phyloP scores from a whole-genome alignment of 2,797 vertebrate species.

The Manis crassicaudata region DNA sequence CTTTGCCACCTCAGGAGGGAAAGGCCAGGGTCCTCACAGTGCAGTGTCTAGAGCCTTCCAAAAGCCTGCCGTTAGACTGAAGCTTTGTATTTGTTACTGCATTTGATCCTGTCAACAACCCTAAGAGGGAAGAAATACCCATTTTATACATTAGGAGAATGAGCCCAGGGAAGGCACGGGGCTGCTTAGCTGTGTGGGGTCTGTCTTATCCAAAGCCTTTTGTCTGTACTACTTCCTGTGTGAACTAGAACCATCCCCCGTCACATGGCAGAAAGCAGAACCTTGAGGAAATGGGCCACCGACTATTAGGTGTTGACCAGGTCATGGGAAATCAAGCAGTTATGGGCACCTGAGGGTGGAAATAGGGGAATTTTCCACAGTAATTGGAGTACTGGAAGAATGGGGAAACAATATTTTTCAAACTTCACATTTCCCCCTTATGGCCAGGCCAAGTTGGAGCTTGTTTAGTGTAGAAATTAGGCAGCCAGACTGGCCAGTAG shows the following conservation, averaged over 20 bases:
- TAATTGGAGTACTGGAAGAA: not conserved
- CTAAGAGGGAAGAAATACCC: not conserved
- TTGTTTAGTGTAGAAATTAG: constrained; percentile 1
- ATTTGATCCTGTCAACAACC: not conserved
- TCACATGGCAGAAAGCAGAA: not conserved
- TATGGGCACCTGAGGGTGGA: not conserved
- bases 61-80: not conserved
- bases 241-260: rapidly evolving
- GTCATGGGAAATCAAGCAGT: not conserved
- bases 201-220: not conserved
- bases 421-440: not conserved
- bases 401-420: not conserved
- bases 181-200: not conserved
- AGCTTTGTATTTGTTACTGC: not conserved
- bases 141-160: not conserved
- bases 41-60: rapidly evolving
- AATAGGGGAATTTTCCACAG: not conserved
- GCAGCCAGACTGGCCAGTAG: not conserved
- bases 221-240: not conserved
- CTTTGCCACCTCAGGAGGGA: not conserved
- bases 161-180: not conserved
- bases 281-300: not conserved
- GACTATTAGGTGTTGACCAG: not conserved
- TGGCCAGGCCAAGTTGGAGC: not conserved
- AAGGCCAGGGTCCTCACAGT: not conserved